Evolutionary conservation across 1,140 invertebrate genomes (phyloP).

Genomic region (Drosophila hydei): DNA sequence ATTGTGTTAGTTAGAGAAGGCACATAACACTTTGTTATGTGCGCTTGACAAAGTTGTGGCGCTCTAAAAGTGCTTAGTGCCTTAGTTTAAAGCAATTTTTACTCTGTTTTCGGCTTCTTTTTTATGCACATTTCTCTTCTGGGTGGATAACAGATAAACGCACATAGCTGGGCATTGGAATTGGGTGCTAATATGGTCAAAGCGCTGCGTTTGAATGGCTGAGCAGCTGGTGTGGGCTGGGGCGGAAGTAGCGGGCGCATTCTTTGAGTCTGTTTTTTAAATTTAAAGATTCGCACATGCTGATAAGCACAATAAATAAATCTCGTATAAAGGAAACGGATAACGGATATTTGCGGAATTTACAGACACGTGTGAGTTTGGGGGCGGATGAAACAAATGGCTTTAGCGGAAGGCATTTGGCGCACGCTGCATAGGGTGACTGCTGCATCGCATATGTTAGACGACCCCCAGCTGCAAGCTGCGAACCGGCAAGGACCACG

Average conservation of each 20-base stretch:
- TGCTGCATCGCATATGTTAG: slow-evolving; percentile 47
- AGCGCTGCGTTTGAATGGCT: slow-evolving; percentile 51
- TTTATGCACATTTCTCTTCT: slow-evolving; percentile 6
- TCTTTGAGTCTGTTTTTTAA: slow-evolving; percentile 46
- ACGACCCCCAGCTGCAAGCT: slow-evolving; percentile 34
- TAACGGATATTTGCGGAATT: slow-evolving; percentile 81
- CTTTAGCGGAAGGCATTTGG: slow-evolving; percentile 65
- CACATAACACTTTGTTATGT: slow-evolving; percentile 80
- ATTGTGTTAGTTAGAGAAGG: slow-evolving; percentile 79
- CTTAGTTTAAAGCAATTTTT: slow-evolving; percentile 75
- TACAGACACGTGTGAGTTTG: slow-evolving; percentile 67
- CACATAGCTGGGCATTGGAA: slow-evolving; percentile 30
- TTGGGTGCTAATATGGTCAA: slow-evolving; percentile 81
- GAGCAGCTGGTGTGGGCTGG: slow-evolving; percentile 16
- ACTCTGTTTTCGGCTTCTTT: slow-evolving; percentile 34
- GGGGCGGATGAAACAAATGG: slow-evolving; percentile 61
- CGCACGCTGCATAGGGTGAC: slow-evolving; percentile 58
- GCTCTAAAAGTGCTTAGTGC: slow-evolving; percentile 77
- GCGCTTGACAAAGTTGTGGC: slow-evolving; percentile 78
- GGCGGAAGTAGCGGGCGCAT: slow-evolving; percentile 20
- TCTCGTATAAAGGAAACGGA: slow-evolving; percentile 77
- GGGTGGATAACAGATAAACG: slow-evolving; percentile 55
- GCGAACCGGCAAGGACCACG: not conserved
- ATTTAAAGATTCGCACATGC: slow-evolving; percentile 75
- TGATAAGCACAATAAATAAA: slow-evolving; percentile 72